These are phyloP conservation scores for Pseudobourletiella spinata DNA, from an alignment of 1,140 invertebrate genomes.

Conservation along the genomic window DNA sequence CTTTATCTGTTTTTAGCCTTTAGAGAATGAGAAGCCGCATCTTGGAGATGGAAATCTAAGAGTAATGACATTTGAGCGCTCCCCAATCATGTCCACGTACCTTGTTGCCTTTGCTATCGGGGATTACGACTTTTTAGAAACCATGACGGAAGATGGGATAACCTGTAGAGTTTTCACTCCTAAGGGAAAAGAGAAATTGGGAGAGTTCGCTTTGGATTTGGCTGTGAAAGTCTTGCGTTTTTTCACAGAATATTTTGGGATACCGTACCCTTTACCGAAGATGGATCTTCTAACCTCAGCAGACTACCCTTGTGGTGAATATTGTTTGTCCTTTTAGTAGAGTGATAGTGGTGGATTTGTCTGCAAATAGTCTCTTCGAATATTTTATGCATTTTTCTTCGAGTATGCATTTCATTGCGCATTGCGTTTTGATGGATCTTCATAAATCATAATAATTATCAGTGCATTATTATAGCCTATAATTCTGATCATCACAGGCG, in stretches of 20 bases:
- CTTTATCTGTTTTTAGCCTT: no score
- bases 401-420: no score
- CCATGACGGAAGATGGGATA: slow-evolving; percentile 60
- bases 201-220: slow-evolving; percentile 78
- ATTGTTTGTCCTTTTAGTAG: no score
- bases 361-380: no score
- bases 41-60: slow-evolving; percentile 47
- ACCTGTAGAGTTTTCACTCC: slow-evolving; percentile 84
- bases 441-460: no score
- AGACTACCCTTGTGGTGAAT: slow-evolving; percentile 75
- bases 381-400: no score
- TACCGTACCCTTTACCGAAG: slow-evolving; percentile 90
- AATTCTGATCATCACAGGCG: slow-evolving; percentile 39
- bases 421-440: no score
- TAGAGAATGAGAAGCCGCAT: slow-evolving; percentile 48
- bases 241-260: slow-evolving; percentile 79
- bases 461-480: no score
- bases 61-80: slow-evolving; percentile 66
- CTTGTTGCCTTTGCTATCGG: slow-evolving; percentile 85
- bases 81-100: slow-evolving; percentile 94
- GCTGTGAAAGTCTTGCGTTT: slow-evolving; percentile 79
- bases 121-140: slow-evolving; percentile 88
- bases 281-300: slow-evolving; percentile 90
- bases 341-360: no score
- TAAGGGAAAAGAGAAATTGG: slow-evolving; percentile 81